Percentiles rank a stretch among this genome's conserved stretches.
Conservation (phyloP, 2,888 invertebrate species). For the Tinea pellionella region DNA sequence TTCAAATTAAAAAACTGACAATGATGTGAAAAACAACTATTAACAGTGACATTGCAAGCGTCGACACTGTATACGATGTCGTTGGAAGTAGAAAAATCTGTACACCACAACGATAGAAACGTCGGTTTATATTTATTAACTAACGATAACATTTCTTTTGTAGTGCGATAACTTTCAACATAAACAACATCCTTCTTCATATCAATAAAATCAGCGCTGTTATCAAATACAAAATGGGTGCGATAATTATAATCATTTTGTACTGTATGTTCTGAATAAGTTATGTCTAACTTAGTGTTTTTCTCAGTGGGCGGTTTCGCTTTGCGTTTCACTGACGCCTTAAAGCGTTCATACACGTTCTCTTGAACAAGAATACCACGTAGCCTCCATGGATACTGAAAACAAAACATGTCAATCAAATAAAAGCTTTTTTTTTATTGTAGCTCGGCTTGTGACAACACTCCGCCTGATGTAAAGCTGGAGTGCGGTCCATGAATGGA, state of each 20-base stretch:
- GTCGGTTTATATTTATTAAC: conserved; percentile 20
- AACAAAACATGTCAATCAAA: conserved; percentile 20
- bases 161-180: conserved; percentile 39
- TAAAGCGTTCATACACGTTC: conserved; percentile 29
- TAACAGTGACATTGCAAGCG: conserved; percentile 34
- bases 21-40: too few relatives aligned
- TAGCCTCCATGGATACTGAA: conserved; percentile 34
- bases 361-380: conserved; percentile 37
- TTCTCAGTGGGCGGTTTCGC: neutral
- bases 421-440: too few relatives aligned
- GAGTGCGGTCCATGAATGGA: too few relatives aligned
- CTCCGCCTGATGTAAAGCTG: too few relatives aligned
- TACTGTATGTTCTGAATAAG: too few relatives aligned
- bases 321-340: conserved; percentile 21
- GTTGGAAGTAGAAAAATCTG: conserved; percentile 31
- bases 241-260: too few relatives aligned
- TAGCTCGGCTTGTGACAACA: too few relatives aligned
- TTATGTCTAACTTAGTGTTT: too few relatives aligned
- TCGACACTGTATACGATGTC: conserved; percentile 28
- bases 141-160: conserved; percentile 34
- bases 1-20: too few relatives aligned
- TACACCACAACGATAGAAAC: conserved; percentile 38
- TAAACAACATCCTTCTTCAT: conserved; percentile 11
- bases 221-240: too few relatives aligned
- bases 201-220: neutral